Evolutionary conservation across 2,797 vertebrate species (phyloP).

Genomic region (Miichthys miiuy): DNA sequence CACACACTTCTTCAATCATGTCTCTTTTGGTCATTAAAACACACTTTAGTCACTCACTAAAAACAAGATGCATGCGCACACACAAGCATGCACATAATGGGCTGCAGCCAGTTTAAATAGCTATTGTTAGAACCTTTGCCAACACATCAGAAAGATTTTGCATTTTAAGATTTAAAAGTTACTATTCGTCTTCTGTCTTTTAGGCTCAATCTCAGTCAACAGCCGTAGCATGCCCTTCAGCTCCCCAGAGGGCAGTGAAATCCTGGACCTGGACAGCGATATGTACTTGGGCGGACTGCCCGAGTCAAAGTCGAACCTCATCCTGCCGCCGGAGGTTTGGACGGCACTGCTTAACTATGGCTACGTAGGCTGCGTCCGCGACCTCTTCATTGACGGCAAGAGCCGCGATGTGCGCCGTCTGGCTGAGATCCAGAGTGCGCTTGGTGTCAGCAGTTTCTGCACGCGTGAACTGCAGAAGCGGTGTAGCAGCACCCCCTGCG

Average conservation of each 20-base stretch:
- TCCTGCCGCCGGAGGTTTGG: slow-evolving; percentile 94
- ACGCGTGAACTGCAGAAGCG: slow-evolving; percentile 90
- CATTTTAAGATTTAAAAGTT: neutral
- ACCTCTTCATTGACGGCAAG: slow-evolving; percentile 95
- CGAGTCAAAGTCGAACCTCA: slow-evolving; percentile 85
- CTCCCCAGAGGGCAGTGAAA: slow-evolving; percentile 93
- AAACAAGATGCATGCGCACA: neutral
- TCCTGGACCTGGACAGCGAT: slow-evolving; percentile 92
- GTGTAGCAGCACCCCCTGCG: slow-evolving; percentile 90
- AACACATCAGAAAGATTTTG: neutral
- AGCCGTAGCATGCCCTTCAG: slow-evolving; percentile 93
- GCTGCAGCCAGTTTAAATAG: neutral
- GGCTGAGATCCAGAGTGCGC: slow-evolving; percentile 88
- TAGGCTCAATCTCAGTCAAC: slow-evolving; percentile 93
- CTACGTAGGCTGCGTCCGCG: slow-evolving; percentile 94
- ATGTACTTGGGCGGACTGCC: slow-evolving; percentile 94
- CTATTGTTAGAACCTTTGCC: neutral
- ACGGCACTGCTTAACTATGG: slow-evolving; percentile 92
- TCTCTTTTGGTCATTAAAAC: neutral
- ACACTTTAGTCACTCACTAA: neutral
- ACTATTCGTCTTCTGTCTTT: slow-evolving; percentile 4
- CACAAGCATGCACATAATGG: neutral
- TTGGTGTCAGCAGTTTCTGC: slow-evolving; percentile 91
- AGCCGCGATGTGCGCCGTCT: slow-evolving; percentile 91
- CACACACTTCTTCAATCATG: neutral